Evolutionary conservation across 2,797 vertebrate genomes (phyloP), one percentile per base, ranked within the genome.

Genomic region (Leptatherina wallacei): DNA sequence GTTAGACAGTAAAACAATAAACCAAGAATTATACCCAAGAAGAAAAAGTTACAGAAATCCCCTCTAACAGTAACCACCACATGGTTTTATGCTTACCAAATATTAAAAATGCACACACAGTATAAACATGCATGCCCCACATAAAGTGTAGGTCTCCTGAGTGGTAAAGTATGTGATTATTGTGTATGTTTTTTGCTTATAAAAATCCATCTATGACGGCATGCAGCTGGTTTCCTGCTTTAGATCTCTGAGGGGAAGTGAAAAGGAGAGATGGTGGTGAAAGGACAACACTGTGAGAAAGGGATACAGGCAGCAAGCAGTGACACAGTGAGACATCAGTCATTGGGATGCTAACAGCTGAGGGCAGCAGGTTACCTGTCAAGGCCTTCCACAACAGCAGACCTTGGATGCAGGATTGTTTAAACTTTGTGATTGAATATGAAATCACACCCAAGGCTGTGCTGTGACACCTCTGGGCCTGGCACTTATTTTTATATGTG

Each of bases 361-460:
- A 82, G 77, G 68, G 52, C 32, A 73, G 58, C 75, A 55, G 38
- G 58, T 35, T 65, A 35, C 52, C 63, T 65, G 62, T 85, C 73
- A 78, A 75, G 73, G 71, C 58, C 62, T 55, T 35, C 35, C 44
- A 42, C 61, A 18, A 8, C 61, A 61, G 66, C 72, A 74, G 69
- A 63, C 70, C 72, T 71, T 73, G 78, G 59, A 42, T 10, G 2
- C 42, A 49, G 56, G 65, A 47, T 56, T 65, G 56, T 72, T 81
- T 75, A 44, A 77, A 81, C 62, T 54, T 42, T 60, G 33, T 80
- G 66, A 83, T 54, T 82, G 70, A 85, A 67, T 65, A 44, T 69
- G 4, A 75, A 60, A 71, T 82, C 24, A 72, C 47, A 56, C 3
- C 65, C 68, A 73, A 67, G 73, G 71, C 63, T 81, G 65, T 40